phyloP scores from a whole-genome alignment of 92 coral and sea anemone species.

The Epizoanthus ramosus region DNA sequence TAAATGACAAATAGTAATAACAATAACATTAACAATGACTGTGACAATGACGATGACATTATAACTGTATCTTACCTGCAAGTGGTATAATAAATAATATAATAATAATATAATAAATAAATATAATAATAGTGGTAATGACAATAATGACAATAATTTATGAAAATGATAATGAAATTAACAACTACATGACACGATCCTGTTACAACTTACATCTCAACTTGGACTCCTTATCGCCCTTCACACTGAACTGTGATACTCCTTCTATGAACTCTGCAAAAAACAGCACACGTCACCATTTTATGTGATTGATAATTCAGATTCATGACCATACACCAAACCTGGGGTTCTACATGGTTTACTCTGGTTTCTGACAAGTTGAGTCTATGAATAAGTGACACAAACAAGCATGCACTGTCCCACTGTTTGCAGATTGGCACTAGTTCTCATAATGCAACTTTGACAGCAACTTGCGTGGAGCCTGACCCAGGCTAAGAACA shows the following conservation, averaged over 20 bases:
- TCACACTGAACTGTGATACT: constrained; percentile 97
- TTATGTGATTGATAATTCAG: neutral
- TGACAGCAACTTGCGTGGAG: too few relatives aligned
- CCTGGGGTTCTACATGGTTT: too few relatives aligned
- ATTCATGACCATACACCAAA: neutral
- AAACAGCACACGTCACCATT: neutral
- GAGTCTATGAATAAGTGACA: too few relatives aligned
- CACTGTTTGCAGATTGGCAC: too few relatives aligned
- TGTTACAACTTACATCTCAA: constrained; percentile 83
- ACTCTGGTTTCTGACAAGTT: too few relatives aligned
- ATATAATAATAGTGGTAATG: neutral
- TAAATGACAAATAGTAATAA: neutral
- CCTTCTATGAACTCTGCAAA: constrained; percentile 94
- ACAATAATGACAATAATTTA: neutral
- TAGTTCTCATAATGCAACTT: too few relatives aligned
- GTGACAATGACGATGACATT: neutral
- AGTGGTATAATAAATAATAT: too few relatives aligned
- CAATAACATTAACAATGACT: neutral
- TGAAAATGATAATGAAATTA: neutral
- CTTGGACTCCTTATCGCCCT: constrained; percentile 97
- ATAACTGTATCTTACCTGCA: too few relatives aligned
- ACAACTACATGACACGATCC: neutral
- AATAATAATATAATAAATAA: neutral
- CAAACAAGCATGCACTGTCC: too few relatives aligned
- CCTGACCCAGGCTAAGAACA: too few relatives aligned